Conservation (phyloP, 1,140 invertebrate species). For the Sinonovacula constricta region DNA sequence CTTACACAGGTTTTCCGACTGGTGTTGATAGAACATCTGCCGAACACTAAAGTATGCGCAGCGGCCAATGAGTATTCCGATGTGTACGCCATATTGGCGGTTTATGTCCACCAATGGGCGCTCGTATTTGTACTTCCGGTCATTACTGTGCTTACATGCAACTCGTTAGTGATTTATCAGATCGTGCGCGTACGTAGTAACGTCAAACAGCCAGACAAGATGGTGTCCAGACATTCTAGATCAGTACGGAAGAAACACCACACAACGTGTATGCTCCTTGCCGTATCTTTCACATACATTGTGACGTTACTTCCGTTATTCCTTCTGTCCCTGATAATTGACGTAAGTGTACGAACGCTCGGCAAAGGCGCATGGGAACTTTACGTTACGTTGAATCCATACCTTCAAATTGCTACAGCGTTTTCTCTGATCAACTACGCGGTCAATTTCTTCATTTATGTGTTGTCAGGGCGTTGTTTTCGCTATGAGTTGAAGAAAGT, state of each 20-base stretch:
- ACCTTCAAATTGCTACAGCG: conserved; percentile 55
- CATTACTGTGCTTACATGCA: conserved; percentile 54
- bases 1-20: conserved; percentile 36
- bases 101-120: conserved; percentile 38
- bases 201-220: conserved; percentile 39
- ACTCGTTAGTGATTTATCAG: conserved; percentile 66
- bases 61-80: conserved; percentile 15
- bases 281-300: conserved; percentile 72
- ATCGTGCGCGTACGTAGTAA: conserved; percentile 60
- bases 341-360: conserved; percentile 34
- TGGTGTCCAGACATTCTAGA: conserved; percentile 8
- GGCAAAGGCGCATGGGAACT: conserved; percentile 14
- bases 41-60: conserved; percentile 3
- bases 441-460: conserved; percentile 73
- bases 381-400: conserved; percentile 55
- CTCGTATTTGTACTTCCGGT: conserved; percentile 41
- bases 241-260: conserved; percentile 59
- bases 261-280: conserved; percentile 73
- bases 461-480: conserved; percentile 69
- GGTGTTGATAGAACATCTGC: conserved; percentile 31
- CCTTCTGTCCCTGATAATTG: conserved; percentile 60
- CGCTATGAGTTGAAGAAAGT: conserved; percentile 65
- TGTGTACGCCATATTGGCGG: conserved; percentile 14
- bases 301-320: conserved; percentile 69
- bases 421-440: conserved; percentile 70